Base-by-base conservation (phyloP, 2,113 vertebrate genomes). In the Sinosuthora webbiana region DNA sequence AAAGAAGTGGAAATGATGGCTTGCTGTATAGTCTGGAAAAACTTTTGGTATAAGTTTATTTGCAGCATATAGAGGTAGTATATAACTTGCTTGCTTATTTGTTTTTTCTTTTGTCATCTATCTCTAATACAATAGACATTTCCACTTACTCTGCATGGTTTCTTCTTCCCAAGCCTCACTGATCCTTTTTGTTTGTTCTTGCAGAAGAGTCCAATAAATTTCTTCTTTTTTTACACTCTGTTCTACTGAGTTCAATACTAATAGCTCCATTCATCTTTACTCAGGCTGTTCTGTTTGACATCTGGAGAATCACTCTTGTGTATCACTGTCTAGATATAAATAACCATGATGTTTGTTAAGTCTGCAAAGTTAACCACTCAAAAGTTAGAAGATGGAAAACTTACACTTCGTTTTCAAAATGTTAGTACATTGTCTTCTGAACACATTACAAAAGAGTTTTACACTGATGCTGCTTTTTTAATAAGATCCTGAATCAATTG, bases 251-350 rank as follows among this genome's bases (percentile, higher is more conserved):
- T 77, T 80, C 78, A 80, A 50, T 73, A 77, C 45, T 65, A 86
- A 57, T 81, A 74, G 8, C 30, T 81, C 45, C 31, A 69, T 82
- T 92, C 37, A 49, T 73, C 78, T 83, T 88, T 79, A 83, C 68
- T 39, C 28, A 62, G 49, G 13, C 42, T 80, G 33, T 50, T 89
- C 44, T 69, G 13, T 65, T 24, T 90, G 78, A 83, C 75, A 59
- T 62, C 71, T 86, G 76, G 60, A 77, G 76, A 95, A 79, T 62
- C 67, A 37, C 37, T 78, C 57, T 56, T 85, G 69, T 79, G n/a
- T 77, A 18, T 74, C n/a, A 9, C 35, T 77, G 63, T 63, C 67
- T 86, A 56, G 62, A 56, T 91, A 89, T 52, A 89, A 94, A 78
- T 63, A 91, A 87, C 24, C 56, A 18, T 10, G 17, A 53, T 49